Base-by-base conservation (phyloP, 2,888 invertebrate genomes). In the Orthosia gracilis region DNA sequence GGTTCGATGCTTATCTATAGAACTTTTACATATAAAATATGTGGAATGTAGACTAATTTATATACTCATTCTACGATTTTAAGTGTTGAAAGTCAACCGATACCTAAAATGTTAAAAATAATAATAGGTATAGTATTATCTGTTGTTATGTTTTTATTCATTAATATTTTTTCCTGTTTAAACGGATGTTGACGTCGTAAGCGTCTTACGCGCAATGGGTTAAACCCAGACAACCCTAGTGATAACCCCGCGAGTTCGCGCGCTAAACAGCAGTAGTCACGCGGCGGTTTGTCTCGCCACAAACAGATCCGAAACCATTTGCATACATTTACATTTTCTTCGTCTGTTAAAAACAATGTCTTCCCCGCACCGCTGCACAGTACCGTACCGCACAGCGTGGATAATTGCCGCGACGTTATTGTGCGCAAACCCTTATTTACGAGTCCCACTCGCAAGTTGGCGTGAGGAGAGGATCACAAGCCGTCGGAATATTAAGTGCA, bases 241-340 rank as follows among this genome's bases (percentile, higher is more conserved):
- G 61, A n/a, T 15, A 9, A n/a, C n/a, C 21, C 9, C 26, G 50
- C 49, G 40, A 11, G 1, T 21, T 17, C 17, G 40, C 11, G 3
- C 23, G 26, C 9, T 13, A 31, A 9, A 11, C 40, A 5, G 40
- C 3, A 40, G 58, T 58, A 55, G 64, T 18, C 57, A 18, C 55
- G 58, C 21, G 49, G 26, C 1, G 13, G 45, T 31, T 74, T 64
- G 71, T 78, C 70, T 70, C 71, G 69, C 66, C 76, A 78, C 84
- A 85, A 85, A 85, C 85, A 85, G 85, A 88, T 87, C 85, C 80
- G 11, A 83, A 23, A 72, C 76, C 78, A 90, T 91, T 91, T 87
- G 74, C 90, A 91, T 91, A 90, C 82, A 92, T 92, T 92, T 90
- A 89, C 90, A 92, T 91, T 90, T 90, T 88, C 90, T 91, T 87